Conservation (phyloP, 2,888 invertebrate genomes). For the Resseliella maxima region DNA sequence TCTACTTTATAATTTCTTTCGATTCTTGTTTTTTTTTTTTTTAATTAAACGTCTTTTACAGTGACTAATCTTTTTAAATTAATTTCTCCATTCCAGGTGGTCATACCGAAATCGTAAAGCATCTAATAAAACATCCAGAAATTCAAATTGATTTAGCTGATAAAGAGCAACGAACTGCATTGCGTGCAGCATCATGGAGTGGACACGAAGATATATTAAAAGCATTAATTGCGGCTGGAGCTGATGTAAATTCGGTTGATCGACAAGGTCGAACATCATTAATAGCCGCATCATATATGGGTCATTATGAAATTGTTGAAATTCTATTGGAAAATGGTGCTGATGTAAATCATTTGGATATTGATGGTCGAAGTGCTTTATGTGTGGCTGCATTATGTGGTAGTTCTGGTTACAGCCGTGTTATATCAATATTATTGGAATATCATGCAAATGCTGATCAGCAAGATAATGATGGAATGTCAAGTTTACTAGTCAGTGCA, state of each 20-base stretch:
- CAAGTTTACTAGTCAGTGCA: constrained; percentile 88
- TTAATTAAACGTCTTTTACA: too few species aligned
- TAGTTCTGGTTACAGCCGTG: constrained; percentile 77
- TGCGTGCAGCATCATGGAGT: constrained; percentile 93
- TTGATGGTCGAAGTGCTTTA: constrained; percentile 88
- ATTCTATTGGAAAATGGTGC: constrained; percentile 85
- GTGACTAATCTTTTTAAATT: too few species aligned
- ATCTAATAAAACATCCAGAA: constrained; percentile 77
- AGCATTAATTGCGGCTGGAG: constrained; percentile 80
- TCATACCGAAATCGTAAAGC: constrained; percentile 86
- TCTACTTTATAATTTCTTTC: too few species aligned
- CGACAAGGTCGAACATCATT: constrained; percentile 91
- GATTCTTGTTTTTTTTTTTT: too few species aligned
- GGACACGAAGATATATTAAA: constrained; percentile 88
- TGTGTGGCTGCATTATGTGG: constrained; percentile 89
- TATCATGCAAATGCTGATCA: constrained; percentile 85
- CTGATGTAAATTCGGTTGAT: constrained; percentile 85
- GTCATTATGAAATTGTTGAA: constrained; percentile 90
- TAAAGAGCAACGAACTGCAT: constrained; percentile 87
- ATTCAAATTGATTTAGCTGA: constrained; percentile 90
- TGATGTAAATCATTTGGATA: constrained; percentile 85
- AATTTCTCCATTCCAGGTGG: constrained; percentile 70
- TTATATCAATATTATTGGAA: constrained; percentile 80
- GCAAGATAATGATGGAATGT: constrained; percentile 87
- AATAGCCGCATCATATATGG: constrained; percentile 96